phyloP scores from a whole-genome alignment of 1,140 invertebrate species.

The Lineus longissimus region DNA sequence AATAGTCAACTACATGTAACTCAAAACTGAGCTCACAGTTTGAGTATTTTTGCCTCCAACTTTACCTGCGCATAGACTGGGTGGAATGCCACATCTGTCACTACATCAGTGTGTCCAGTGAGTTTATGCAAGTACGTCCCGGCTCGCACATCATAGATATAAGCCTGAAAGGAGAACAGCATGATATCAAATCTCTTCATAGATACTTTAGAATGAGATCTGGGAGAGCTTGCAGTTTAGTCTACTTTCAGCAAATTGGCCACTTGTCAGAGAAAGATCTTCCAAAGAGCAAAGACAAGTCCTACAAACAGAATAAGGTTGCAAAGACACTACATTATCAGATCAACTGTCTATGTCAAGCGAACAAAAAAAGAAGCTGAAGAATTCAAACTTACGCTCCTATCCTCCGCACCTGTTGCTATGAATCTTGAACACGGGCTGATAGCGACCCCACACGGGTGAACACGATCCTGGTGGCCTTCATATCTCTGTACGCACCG shows the following conservation, averaged over 20 bases:
- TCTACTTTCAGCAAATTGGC: background rate
- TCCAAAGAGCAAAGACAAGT: too few relatives aligned
- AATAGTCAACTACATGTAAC: too few relatives aligned
- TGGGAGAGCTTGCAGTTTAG: too few relatives aligned
- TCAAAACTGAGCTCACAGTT: too few relatives aligned
- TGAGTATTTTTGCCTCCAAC: too few relatives aligned
- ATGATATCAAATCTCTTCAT: background rate
- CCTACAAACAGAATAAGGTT: too few relatives aligned
- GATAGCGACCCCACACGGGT: slow-evolving; percentile 43
- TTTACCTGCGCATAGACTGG: slow-evolving; percentile 30
- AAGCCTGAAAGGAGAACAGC: slow-evolving; percentile 26
- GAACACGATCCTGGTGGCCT: slow-evolving; percentile 43
- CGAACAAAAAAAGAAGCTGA: too few relatives aligned
- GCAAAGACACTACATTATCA: too few relatives aligned
- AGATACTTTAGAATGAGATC: too few relatives aligned
- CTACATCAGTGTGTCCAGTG: slow-evolving; percentile 42
- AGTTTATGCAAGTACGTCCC: slow-evolving; percentile 41
- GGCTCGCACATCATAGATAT: slow-evolving; percentile 43
- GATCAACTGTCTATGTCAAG: too few relatives aligned
- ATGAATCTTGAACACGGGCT: slow-evolving; percentile 50
- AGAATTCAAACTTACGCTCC: slow-evolving; percentile 38
- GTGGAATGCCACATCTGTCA: slow-evolving; percentile 46
- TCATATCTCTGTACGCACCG: slow-evolving; percentile 45
- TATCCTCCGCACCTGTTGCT: slow-evolving; percentile 50
- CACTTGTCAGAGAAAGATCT: background rate